phyloP scores from a whole-genome alignment of 2,113 vertebrate species.

The Pelecanus crispus region DNA sequence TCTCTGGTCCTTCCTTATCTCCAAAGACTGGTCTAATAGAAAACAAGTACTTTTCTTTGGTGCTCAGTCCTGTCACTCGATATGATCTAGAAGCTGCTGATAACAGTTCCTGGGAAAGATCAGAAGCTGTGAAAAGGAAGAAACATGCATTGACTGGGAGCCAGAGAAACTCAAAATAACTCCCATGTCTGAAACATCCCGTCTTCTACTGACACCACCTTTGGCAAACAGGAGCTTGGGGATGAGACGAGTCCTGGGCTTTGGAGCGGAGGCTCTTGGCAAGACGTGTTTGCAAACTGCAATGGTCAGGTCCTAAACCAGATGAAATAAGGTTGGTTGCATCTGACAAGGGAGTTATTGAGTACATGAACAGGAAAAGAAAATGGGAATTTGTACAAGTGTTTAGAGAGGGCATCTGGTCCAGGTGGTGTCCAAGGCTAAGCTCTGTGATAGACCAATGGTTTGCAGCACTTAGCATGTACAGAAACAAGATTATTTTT shows the following conservation, averaged over 20 bases:
- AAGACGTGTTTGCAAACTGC: neutral
- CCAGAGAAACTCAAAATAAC: neutral
- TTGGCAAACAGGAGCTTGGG: neutral
- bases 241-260: neutral
- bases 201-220: neutral
- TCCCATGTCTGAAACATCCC: neutral
- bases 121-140: conserved; percentile 68
- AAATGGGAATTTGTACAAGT: neutral
- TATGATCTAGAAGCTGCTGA: conserved; percentile 64
- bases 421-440: neutral
- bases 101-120: conserved; percentile 70
- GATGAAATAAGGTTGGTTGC: neutral
- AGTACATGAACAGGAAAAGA: neutral
- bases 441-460: neutral
- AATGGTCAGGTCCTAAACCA: neutral
- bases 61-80: conserved; percentile 69
- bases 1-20: conserved; percentile 73
- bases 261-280: neutral
- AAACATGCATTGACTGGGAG: neutral
- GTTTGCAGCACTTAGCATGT: neutral
- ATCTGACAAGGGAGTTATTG: neutral
- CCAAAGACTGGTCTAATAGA: conserved; percentile 81
- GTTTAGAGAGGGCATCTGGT: neutral
- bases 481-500: neutral
- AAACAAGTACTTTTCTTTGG: conserved; percentile 78